Evolutionary conservation across 1,140 invertebrate species (phyloP).

Genomic region (Vanessa atalanta): DNA sequence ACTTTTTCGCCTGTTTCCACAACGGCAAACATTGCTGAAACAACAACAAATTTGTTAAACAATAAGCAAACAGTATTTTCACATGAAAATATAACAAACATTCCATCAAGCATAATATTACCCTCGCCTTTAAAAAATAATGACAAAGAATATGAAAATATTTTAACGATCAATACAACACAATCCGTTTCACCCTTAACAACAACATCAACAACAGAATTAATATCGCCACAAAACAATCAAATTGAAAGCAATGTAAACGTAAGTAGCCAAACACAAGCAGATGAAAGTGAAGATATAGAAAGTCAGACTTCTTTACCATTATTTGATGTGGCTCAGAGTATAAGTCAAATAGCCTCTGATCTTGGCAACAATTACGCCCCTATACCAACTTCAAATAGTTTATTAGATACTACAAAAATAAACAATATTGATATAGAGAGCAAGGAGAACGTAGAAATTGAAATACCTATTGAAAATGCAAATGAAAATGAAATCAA

Average conservation of each 20-base stretch:
- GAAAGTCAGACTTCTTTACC: constrained; percentile 50
- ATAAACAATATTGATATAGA: constrained; percentile 54
- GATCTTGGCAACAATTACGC: constrained; percentile 64
- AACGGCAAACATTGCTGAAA: constrained; percentile 48
- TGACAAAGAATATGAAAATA: constrained; percentile 57
- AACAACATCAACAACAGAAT: constrained; percentile 58
- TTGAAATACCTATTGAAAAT: constrained; percentile 62
- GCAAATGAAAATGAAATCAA: constrained; percentile 42
- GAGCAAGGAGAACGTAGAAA: constrained; percentile 73
- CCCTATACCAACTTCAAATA: constrained; percentile 58
- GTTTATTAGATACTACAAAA: constrained; percentile 58
- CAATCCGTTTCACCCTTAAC: constrained; percentile 73
- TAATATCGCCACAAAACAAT: constrained; percentile 41
- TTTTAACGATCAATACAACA: constrained; percentile 68
- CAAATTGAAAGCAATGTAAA: constrained; percentile 18
- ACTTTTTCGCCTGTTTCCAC: constrained; percentile 58
- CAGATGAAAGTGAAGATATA: constrained; percentile 39
- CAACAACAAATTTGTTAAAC: constrained; percentile 39
- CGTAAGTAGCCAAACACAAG: constrained; percentile 34
- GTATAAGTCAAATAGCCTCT: constrained; percentile 75
- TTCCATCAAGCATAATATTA: constrained; percentile 24
- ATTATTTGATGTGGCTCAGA: constrained; percentile 73
- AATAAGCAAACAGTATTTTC: constrained; percentile 6
- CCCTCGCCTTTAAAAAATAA: constrained; percentile 25
- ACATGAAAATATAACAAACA: constrained; percentile 26